Base-by-base conservation (phyloP, 1,140 invertebrate species). In the Trissolcus basalis region DNA sequence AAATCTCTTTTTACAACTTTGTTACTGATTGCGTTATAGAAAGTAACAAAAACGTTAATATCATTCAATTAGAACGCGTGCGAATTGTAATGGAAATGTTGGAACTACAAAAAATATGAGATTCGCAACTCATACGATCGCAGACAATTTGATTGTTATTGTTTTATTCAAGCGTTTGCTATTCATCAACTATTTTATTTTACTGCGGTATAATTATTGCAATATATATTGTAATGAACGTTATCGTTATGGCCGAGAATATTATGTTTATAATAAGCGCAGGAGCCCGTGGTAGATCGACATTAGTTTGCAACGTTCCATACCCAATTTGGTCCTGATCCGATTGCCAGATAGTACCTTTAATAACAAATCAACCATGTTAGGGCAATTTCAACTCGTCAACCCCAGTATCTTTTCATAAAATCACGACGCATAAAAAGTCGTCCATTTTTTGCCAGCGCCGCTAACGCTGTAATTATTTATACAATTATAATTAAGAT, bases 361-460 rank as follows among this genome's bases (percentile, higher is more conserved):
- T 71, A 71, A 71, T 71, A 71, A 71, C 68, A 71, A 71, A 71
- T 71, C 54, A 63, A 43, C 36, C 47, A 61, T 58, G 59, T 71
- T 59, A 64, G 54, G 54, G 68, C 41, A 71, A 64, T 71, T 71
- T 64, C 65, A 45, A 64, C 39, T 63, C 53, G 35, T 41, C 27
- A 63, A 56, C 35, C 63, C 63, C 35, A 50, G 50, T 64, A 71
- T 71, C 68, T 51, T 64, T 60, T 50, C 36, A 3, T 36, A 50
- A 61, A 70, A 70, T 70, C 67, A 15, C n/a, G 13, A 35, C 0
- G 15, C 14, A 58, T 56, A 70, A 55, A 60, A 54, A 61, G 27
- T 60, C 43, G 39, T 56, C 8, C 50, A 35, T 58, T 58, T 50
- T 39, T 51, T 45, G 0, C 51, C 33, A 32, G 27, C 41, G 43